A percentile compares a stretch with the other conserved stretches of the same genome.
Evolutionary conservation across 2,113 vertebrate species (phyloP).

Genomic region (Scartelaos histophorus): DNA sequence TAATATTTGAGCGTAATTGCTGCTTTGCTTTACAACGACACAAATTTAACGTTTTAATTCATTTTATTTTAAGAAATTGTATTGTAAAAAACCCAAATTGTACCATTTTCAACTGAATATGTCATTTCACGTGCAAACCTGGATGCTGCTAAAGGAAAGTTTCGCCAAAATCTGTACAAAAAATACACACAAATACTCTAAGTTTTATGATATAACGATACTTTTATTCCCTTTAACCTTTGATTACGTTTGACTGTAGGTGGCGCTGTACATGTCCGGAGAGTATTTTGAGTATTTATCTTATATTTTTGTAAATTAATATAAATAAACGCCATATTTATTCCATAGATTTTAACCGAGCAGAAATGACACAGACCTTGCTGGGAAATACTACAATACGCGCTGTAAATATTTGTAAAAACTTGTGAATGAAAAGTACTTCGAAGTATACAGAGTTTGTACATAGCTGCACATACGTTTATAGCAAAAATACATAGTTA

Average conservation of each 20-base stretch:
- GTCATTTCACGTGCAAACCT: background rate
- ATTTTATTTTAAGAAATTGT: too few species aligned
- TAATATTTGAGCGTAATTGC: too few species aligned
- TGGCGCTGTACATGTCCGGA: background rate
- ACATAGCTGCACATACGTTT: slow-evolving; percentile 33
- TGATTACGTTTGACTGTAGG: background rate
- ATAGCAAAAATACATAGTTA: slow-evolving; percentile 29
- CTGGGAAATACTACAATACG: background rate
- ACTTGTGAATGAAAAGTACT: slow-evolving; percentile 25
- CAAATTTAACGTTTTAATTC: too few species aligned
- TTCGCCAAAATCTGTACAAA: background rate
- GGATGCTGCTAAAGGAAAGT: background rate
- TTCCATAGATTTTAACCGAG: background rate
- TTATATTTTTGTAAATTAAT: slow-evolving; percentile 43
- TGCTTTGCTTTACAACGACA: too few species aligned
- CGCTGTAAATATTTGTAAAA: slow-evolving; percentile 5
- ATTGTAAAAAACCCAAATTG: too few species aligned
- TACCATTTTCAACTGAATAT: background rate
- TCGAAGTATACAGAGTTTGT: slow-evolving; percentile 15
- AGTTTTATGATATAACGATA: background rate
- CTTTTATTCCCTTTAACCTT: slow-evolving; percentile 4
- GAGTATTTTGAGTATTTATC: slow-evolving; percentile 24
- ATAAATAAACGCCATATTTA: slow-evolving; percentile 15
- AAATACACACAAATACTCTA: background rate
- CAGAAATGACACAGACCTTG: background rate